phyloP scores from a whole-genome alignment of 2,888 invertebrate genomes.

The Stictocephala bisonia region DNA sequence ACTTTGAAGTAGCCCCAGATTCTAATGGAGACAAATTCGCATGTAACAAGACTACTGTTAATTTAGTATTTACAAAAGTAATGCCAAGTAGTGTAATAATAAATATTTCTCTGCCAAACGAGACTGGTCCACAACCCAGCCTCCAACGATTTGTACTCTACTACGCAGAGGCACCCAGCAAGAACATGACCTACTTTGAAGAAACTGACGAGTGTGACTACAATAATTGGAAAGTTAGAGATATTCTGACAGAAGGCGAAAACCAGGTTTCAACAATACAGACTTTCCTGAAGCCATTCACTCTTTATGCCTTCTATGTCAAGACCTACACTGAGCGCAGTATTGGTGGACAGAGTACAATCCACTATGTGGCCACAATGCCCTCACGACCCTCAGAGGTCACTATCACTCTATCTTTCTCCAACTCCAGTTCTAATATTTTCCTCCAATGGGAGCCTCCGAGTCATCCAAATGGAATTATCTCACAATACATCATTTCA shows the following conservation, averaged over 20 bases:
- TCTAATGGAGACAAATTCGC: conserved; percentile 79
- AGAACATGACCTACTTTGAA: conserved; percentile 68
- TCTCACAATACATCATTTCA: conserved; percentile 69
- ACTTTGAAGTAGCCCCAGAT: conserved; percentile 70
- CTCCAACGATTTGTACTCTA: conserved; percentile 74
- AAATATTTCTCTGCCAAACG: conserved; percentile 47
- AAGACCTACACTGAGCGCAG: conserved; percentile 70
- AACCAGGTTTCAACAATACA: conserved; percentile 58
- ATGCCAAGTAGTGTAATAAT: conserved; percentile 51
- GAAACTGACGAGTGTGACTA: conserved; percentile 70
- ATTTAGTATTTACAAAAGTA: conserved; percentile 62
- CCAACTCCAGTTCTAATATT: conserved; percentile 65
- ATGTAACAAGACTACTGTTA: conserved; percentile 69
- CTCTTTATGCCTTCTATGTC: conserved; percentile 79
- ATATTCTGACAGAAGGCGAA: conserved; percentile 56
- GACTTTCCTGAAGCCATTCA: conserved; percentile 71
- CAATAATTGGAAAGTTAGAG: conserved; percentile 63
- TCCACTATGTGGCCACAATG: conserved; percentile 66
- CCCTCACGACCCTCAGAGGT: conserved; percentile 64
- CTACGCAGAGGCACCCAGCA: conserved; percentile 69
- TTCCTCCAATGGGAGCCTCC: conserved; percentile 71
- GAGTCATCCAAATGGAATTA: conserved; percentile 69
- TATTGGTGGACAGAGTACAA: conserved; percentile 65
- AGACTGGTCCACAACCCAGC: not conserved
- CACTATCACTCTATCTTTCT: conserved; percentile 61